Conservation (phyloP, 2,113 vertebrate species). For the Lepisosteus oculatus region DNA sequence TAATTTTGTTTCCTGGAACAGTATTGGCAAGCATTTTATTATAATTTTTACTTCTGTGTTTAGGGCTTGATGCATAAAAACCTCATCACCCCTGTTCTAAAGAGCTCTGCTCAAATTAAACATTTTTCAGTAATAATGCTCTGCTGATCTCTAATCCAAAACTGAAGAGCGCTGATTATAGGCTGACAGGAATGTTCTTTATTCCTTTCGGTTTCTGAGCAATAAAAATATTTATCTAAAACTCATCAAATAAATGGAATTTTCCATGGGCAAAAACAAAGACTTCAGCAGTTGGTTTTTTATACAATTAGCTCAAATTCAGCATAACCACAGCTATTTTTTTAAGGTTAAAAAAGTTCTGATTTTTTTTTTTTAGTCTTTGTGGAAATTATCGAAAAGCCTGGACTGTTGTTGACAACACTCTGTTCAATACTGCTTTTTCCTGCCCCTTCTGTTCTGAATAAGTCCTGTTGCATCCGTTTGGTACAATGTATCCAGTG, state of each 20-base stretch:
- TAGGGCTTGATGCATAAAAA: no score
- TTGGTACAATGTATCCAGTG: no score
- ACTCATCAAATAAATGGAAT: slow-evolving; percentile 58
- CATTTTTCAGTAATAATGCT: slow-evolving; percentile 29
- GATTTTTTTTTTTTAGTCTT: slow-evolving; percentile 2
- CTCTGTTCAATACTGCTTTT: no score
- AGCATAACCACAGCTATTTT: slow-evolving; percentile 14
- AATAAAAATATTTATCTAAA: slow-evolving; percentile 59
- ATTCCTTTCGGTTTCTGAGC: slow-evolving; percentile 34
- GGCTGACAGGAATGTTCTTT: slow-evolving; percentile 56
- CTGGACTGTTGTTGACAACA: no score
- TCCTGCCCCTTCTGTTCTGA: no score
- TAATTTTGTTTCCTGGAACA: no score
- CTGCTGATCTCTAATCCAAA: slow-evolving; percentile 41
- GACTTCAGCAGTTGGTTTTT: slow-evolving; percentile 2
- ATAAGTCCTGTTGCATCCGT: no score
- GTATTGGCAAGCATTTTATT: no score
- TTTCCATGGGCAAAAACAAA: slow-evolving; percentile 49
- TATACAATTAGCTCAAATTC: slow-evolving; percentile 11
- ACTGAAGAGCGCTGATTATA: slow-evolving; percentile 46
- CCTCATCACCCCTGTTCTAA: neutral
- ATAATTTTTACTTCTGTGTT: no score
- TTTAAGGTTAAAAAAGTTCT: slow-evolving; percentile 17
- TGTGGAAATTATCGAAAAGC: neutral
- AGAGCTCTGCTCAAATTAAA: slow-evolving; percentile 17